A percentile compares a stretch with the other conserved stretches of the same genome.
Conservation (phyloP, 2,888 invertebrate species). For the Antheraea yamamai region DNA sequence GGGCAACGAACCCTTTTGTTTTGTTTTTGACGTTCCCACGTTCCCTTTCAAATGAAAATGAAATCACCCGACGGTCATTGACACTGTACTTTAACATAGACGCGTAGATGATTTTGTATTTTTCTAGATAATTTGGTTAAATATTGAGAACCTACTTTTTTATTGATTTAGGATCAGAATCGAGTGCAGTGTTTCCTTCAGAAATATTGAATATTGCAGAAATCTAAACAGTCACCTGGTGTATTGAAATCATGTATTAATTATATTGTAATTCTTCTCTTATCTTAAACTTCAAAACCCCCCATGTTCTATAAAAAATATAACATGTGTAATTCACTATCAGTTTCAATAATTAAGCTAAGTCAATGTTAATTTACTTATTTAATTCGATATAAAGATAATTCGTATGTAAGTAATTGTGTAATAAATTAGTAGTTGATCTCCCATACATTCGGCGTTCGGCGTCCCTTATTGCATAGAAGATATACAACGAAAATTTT, state of each 20-base stretch:
- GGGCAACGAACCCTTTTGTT: too few species aligned
- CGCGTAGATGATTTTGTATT: too few species aligned
- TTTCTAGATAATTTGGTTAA: too few species aligned
- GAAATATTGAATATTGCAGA: too few species aligned
- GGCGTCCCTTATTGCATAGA: conserved; percentile 59
- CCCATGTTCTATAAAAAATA: conserved; percentile 25
- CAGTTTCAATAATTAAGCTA: conserved; percentile 79
- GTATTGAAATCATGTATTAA: not conserved
- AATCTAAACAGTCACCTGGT: too few species aligned
- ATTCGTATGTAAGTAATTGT: conserved; percentile 70
- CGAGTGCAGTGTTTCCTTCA: too few species aligned
- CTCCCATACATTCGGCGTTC: conserved; percentile 77
- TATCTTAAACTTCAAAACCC: not conserved
- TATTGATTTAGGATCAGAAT: too few species aligned
- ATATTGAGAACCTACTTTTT: too few species aligned
- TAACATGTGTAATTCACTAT: conserved; percentile 64
- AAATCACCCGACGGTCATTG: too few species aligned
- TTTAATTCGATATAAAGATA: conserved; percentile 78
- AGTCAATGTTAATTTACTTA: conserved; percentile 78
- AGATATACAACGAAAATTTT: conserved; percentile 75
- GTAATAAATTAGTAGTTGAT: conserved; percentile 78
- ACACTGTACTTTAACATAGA: too few species aligned
- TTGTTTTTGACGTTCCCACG: too few species aligned
- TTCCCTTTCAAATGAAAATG: too few species aligned
- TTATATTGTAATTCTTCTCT: not conserved